A percentile compares a stretch with the other conserved stretches of the same genome.
Conservation (phyloP, 2,797 vertebrate genomes). For the Sebastes steindachneri region DNA sequence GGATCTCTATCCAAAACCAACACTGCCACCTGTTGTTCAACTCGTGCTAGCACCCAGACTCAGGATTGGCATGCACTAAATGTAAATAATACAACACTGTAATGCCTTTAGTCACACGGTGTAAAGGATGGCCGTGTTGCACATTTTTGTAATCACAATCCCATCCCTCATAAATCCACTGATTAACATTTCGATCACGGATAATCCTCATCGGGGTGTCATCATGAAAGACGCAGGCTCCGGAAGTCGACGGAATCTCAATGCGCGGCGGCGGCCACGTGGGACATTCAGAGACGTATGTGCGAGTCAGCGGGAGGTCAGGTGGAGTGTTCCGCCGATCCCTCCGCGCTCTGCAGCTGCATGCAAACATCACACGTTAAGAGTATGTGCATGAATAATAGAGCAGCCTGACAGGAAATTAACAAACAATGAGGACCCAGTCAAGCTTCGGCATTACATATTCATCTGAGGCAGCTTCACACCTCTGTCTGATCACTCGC, state of each 20-base stretch:
- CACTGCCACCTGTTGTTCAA: conserved; percentile 63
- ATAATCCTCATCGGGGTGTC: conserved; percentile 25
- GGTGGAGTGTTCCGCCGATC: not conserved
- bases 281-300: not conserved
- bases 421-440: conserved; percentile 22
- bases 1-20: conserved; percentile 36
- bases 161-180: conserved; percentile 14
- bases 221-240: conserved; percentile 2
- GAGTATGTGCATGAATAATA: conserved; percentile 45
- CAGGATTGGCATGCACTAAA: not conserved
- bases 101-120: conserved; percentile 26
- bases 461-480: conserved; percentile 25
- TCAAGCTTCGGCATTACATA: conserved; percentile 14
- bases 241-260: not conserved
- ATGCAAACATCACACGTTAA: conserved; percentile 30
- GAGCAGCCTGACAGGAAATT: conserved; percentile 34
- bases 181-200: conserved; percentile 42
- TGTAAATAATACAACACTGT: conserved; percentile 16
- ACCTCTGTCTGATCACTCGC: not conserved
- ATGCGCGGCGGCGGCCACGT: not conserved
- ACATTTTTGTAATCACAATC: conserved; percentile 26
- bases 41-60: not conserved
- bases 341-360: not conserved
- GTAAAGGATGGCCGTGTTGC: conserved; percentile 21
- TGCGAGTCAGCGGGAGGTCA: conserved; percentile 19